phyloP scores from a whole-genome alignment of 2,888 invertebrate genomes.

The Pachydiplax longipennis region DNA sequence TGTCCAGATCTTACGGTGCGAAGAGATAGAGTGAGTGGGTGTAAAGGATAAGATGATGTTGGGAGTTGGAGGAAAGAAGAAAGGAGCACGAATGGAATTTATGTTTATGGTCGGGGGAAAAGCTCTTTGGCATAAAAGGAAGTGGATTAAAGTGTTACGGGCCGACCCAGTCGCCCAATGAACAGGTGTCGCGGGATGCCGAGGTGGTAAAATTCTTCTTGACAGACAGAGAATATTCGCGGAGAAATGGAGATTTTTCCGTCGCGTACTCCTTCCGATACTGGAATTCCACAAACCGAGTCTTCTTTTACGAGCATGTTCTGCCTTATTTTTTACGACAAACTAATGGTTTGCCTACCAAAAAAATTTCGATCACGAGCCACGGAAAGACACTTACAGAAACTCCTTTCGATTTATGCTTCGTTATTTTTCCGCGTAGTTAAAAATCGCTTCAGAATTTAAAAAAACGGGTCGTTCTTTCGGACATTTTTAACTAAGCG shows the following conservation, averaged over 20 bases:
- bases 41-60: background rate
- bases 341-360: background rate
- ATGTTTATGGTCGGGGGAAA: background rate
- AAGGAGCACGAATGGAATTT: background rate
- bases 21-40: background rate
- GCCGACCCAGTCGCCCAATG: background rate
- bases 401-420: no score
- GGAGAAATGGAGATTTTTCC: background rate
- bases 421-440: no score
- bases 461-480: no score
- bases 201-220: background rate
- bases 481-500: no score
- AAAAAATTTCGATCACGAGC: background rate
- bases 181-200: background rate
- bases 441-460: no score
- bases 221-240: background rate
- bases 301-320: background rate
- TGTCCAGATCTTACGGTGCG: background rate
- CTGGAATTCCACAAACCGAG: background rate
- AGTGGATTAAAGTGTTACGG: background rate
- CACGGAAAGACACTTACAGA: background rate
- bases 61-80: background rate
- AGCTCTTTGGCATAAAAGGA: background rate
- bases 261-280: background rate
- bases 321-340: background rate